Conservation (phyloP, 2,113 vertebrate species). For the Chunga burmeisteri region DNA sequence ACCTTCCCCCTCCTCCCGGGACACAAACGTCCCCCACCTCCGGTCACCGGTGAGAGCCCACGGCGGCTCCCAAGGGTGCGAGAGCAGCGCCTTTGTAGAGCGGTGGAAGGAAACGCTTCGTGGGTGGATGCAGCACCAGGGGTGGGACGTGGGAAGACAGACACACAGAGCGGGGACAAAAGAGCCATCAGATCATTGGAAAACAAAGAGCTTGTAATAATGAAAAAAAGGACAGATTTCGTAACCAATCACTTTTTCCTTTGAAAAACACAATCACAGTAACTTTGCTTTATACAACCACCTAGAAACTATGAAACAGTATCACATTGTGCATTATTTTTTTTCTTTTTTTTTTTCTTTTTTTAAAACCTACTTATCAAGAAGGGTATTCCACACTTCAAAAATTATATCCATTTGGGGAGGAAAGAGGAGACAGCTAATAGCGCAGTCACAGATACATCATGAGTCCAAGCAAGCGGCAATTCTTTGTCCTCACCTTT, state of each 20-base stretch:
- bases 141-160: not conserved
- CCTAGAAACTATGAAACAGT: slow-evolving; percentile 89
- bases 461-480: slow-evolving; percentile 80
- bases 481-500: slow-evolving; percentile 77
- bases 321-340: slow-evolving; percentile 82
- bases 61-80: not conserved
- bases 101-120: accelerated
- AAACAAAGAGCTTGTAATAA: slow-evolving; percentile 83
- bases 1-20: not conserved
- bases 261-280: slow-evolving; percentile 93
- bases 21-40: not conserved
- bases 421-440: slow-evolving; percentile 77
- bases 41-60: not conserved
- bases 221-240: slow-evolving; percentile 78
- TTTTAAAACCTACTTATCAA: slow-evolving; percentile 81
- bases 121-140: not conserved
- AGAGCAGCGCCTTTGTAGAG: not conserved
- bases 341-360: not conserved
- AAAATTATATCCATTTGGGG: slow-evolving; percentile 78
- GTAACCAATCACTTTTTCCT: slow-evolving; percentile 83
- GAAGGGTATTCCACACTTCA: slow-evolving; percentile 79
- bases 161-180: slow-evolving; percentile 57
- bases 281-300: slow-evolving; percentile 87
- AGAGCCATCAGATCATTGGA: slow-evolving; percentile 73
- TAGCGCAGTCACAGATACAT: slow-evolving; percentile 80